Conservation (phyloP, 2,113 vertebrate species). For the Bos javanicus region DNA sequence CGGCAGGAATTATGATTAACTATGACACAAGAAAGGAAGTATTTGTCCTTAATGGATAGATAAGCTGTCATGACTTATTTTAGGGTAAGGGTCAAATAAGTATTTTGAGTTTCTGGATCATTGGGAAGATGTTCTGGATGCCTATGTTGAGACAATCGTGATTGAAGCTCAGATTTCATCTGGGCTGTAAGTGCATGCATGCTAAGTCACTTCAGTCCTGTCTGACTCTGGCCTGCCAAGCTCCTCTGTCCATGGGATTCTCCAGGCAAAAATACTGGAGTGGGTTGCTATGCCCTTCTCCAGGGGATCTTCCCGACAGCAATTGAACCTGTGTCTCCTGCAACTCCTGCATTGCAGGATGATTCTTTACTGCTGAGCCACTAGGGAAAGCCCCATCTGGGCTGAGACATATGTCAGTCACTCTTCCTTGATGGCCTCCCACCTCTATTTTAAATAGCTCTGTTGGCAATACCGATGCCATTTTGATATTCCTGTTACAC, state of each 20-base stretch:
- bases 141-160: not conserved
- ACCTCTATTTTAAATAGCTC: not conserved
- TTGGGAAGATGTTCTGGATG: not conserved
- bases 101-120: not conserved
- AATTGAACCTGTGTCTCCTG: not conserved
- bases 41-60: not conserved
- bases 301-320: not conserved
- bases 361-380: not conserved
- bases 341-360: not conserved
- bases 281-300: not conserved
- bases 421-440: not conserved
- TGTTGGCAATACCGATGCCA: not conserved
- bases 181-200: not conserved
- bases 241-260: not conserved
- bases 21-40: not conserved
- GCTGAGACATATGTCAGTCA: not conserved
- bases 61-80: not conserved
- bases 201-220: not conserved
- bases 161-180: not conserved
- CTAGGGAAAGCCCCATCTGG: not conserved
- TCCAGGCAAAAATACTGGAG: not conserved
- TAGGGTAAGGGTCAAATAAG: not conserved
- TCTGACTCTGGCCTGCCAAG: not conserved
- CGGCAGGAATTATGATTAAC: not conserved
- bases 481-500: not conserved